phyloP scores from a whole-genome alignment of 2,113 vertebrate genomes.

The Alces alces region DNA sequence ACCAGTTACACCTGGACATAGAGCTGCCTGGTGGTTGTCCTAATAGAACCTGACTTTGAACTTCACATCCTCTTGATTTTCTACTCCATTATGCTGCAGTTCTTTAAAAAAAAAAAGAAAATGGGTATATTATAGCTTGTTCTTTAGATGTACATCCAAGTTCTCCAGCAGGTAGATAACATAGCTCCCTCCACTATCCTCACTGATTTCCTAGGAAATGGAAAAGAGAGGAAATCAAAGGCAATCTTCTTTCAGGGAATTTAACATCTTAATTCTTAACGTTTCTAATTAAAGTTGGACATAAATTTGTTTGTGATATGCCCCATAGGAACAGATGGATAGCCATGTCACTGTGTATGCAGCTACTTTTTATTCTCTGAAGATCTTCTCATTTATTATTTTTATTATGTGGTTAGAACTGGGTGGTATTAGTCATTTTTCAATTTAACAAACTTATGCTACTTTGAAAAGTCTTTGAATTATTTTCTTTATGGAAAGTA shows the following conservation, averaged over 20 bases:
- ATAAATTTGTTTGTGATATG: not conserved
- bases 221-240: not conserved
- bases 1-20: not conserved
- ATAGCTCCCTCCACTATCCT: not conserved
- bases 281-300: not conserved
- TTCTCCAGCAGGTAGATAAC: not conserved
- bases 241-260: not conserved
- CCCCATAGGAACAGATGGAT: not conserved
- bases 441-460: not conserved
- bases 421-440: not conserved
- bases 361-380: not conserved
- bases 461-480: not conserved
- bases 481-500: slow-evolving; percentile 37
- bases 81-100: not conserved
- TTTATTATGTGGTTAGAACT: not conserved
- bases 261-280: not conserved
- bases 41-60: not conserved
- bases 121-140: not conserved
- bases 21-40: not conserved
- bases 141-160: rapidly evolving
- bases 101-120: not conserved
- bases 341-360: not conserved
- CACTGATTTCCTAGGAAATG: not conserved
- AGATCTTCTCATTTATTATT: not conserved
- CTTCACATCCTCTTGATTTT: not conserved